Evolutionary conservation across 2,888 invertebrate genomes (phyloP), one percentile per base, ranked within the genome.

Genomic region (Orthonychiurus folsomi): DNA sequence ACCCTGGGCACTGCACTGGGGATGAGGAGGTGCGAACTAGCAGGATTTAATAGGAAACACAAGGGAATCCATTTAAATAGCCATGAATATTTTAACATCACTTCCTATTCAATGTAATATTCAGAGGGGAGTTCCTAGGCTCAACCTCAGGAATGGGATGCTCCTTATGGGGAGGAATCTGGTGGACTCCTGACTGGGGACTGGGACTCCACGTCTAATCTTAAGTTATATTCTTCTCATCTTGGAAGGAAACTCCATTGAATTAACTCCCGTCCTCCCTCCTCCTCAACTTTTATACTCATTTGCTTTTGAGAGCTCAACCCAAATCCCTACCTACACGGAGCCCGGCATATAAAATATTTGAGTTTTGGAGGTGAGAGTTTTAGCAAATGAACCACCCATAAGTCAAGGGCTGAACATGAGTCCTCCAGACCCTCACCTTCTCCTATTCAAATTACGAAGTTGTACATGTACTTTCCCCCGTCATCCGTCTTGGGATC

Each of bases 31-130:
- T 66, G 66, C 64, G 64, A 66, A 66, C n/a, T n/a, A n/a, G n/a
- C n/a, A n/a, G n/a, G 64, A 64, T 64, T 63, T 66, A 66, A 64
- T 64, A 61, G 64, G 56, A 50, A 48, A 12, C 62, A 27, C 66
- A 26, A 23, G 66, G 64, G 66, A 66, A 62, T 64, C 64, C 63
- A 63, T 66, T 66, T 66, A 66, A 66, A 66, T 66, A 64, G 64
- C 63, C 64, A 64, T 66, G 66, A 66, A 66, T 64, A 66, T 64
- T 66, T 66, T 61, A 66, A 58, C 50, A 64, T 63, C 64, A 66
- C 64, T 66, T 63, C 59, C 60, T 63, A 64, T 64, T 66, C 66
- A 63, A 64, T 37, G 9, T 37, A 37, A 37, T 37, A 37, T 37
- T 37, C 37, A 37, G 37, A 37, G 37, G 5, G 37, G 5, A 37